Percentiles rank a stretch among this genome's conserved stretches.
Conservation (phyloP, 23 tunicate species). For the Halocynthia roretzi region DNA sequence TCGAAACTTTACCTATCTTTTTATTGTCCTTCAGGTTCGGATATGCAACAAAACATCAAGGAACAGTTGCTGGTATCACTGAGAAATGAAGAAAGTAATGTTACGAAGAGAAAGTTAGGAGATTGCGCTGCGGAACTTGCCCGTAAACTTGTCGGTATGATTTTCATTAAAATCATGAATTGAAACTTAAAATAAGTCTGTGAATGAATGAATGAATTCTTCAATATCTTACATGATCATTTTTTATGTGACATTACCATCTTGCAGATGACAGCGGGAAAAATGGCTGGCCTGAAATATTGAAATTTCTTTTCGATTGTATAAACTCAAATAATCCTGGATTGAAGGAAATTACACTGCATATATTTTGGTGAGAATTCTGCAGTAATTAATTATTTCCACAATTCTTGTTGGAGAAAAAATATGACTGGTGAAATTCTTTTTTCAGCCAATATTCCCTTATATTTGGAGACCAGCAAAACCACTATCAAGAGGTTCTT, state of each 20-base stretch:
- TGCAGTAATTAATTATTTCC: neutral
- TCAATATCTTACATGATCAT: neutral
- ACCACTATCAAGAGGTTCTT: slow-evolving; percentile 78
- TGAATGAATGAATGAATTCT: neutral
- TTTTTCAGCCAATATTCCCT: slow-evolving; percentile 88
- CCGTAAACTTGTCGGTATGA: slow-evolving; percentile 64
- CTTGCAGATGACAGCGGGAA: slow-evolving; percentile 67
- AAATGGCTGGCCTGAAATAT: slow-evolving; percentile 75
- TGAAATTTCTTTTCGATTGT: slow-evolving; percentile 82
- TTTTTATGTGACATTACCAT: neutral
- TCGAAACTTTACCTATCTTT: neutral
- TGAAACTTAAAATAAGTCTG: neutral
- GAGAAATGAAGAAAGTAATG: slow-evolving; percentile 24
- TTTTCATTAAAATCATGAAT: neutral
- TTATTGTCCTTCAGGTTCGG: slow-evolving; percentile 27
- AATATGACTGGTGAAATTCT: neutral
- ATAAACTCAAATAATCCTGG: slow-evolving; percentile 43
- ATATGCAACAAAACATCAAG: slow-evolving; percentile 25
- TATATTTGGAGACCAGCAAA: slow-evolving; percentile 93
- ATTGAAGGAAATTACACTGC: slow-evolving; percentile 71
- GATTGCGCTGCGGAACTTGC: slow-evolving; percentile 81
- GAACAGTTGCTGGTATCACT: slow-evolving; percentile 34
- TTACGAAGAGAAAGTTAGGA: slow-evolving; percentile 49
- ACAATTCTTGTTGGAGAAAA: neutral
- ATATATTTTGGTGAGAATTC: slow-evolving; percentile 54